Evolutionary conservation across 2,797 vertebrate genomes (phyloP), one percentile per base, ranked within the genome.

Genomic region (Hirundo rustica): DNA sequence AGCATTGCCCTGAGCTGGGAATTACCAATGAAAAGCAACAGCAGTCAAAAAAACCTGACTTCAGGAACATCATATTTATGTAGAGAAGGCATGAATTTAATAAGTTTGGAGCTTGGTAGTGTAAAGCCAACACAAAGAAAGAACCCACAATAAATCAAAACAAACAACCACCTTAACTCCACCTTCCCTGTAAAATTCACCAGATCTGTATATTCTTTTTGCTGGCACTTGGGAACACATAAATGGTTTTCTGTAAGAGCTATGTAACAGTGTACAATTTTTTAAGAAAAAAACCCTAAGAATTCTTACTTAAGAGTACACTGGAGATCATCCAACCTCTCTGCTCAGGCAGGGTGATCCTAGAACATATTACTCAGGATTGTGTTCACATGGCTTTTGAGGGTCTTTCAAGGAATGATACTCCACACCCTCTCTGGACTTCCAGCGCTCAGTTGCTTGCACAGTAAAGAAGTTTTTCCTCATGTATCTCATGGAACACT

Each of bases 61-160:
- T 54, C 22, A 61, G 25, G 22, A 68, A 44, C 3, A 3, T 36
- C 26, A 7, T 45, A 60, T 65, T 72, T 48, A 61, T 5, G 32
- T 27, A 57, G n/a, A 82, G 30, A 89, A 78, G 34, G 22, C 11
- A 73, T 23, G 11, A 85, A 60, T 45, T 82, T 42, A 51, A 0
- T 50, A 65, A 42, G 17, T 36, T 48, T 79, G 30, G 44, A 68
- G 68, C 47, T 53, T 51, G 18, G 45, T 34, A 58, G n/a, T 8
- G 19, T n/a, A 87, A 85, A 90, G 60, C 34, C 55, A 87, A 91
- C 27, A 53, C 32, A 83, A 83, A 72, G 11, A 74, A 66, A 34
- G 13, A 68, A 76, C 5, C 15, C 38, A 10, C 80, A 89, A 68
- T 55, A 75, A 60, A 72, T 76, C 34, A 58, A 72, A 78, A 16